phyloP scores from a whole-genome alignment of 2,888 invertebrate genomes.

The Chloroclystis v-ata region DNA sequence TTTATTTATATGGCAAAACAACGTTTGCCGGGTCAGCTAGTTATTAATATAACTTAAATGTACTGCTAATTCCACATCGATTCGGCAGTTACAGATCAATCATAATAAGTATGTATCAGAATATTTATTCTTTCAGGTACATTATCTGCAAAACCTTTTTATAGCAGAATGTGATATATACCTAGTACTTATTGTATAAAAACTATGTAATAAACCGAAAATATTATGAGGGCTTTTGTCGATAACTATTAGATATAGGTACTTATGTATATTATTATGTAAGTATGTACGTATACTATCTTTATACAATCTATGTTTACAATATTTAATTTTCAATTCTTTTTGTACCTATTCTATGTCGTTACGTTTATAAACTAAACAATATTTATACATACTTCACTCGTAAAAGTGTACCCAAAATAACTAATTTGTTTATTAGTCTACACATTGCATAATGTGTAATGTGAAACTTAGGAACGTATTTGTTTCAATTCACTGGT shows the following conservation, averaged over 20 bases:
- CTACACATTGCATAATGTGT: slow-evolving; percentile 10
- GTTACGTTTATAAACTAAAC: slow-evolving; percentile 18
- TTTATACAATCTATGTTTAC: slow-evolving; percentile 22
- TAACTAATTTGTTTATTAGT: slow-evolving; percentile 41
- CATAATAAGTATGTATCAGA: no score
- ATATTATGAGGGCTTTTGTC: slow-evolving; percentile 7
- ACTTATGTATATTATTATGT: slow-evolving; percentile 22
- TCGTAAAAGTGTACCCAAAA: slow-evolving; percentile 54
- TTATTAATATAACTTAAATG: no score
- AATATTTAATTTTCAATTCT: slow-evolving; percentile 28
- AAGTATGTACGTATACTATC: slow-evolving; percentile 16
- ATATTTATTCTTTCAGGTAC: no score
- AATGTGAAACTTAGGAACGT: not conserved
- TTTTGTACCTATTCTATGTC: no score
- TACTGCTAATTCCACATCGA: no score
- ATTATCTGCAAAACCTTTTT: not conserved
- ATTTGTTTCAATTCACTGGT: not conserved
- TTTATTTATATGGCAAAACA: no score
- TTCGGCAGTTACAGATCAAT: slow-evolving; percentile 9
- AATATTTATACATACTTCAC: slow-evolving; percentile 19
- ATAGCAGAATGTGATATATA: not conserved
- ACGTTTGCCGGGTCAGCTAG: no score
- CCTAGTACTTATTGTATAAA: not conserved
- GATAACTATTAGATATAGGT: no score
- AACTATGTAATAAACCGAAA: not conserved